Evolutionary conservation across 2,113 vertebrate species (phyloP).

Genomic region (Microcebus ravelobensis): DNA sequence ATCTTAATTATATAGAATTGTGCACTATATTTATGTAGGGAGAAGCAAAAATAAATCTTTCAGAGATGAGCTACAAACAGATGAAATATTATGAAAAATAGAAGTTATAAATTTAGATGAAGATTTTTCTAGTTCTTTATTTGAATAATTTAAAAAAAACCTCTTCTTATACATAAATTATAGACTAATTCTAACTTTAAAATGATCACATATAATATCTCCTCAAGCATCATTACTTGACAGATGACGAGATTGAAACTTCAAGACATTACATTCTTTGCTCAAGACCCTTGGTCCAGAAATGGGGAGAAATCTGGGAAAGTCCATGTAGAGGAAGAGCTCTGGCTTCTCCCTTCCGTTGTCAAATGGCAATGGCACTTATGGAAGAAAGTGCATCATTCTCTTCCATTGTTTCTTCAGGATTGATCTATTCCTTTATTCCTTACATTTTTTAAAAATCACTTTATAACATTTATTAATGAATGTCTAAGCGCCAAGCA

Average conservation of each 20-base stretch:
- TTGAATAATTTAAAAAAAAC: no score
- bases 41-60: background rate
- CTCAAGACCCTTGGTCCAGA: no score
- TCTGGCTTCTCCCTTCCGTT: background rate
- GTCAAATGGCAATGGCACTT: background rate
- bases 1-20: background rate
- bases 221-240: background rate
- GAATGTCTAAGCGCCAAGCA: background rate
- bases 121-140: background rate
- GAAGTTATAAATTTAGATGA: conserved; percentile 1
- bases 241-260: background rate
- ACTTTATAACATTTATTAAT: background rate
- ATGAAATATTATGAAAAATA: background rate
- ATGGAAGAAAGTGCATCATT: background rate
- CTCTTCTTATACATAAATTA: conserved; percentile 8
- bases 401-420: background rate
- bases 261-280: background rate
- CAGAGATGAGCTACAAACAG: background rate
- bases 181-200: background rate
- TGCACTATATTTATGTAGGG: background rate
- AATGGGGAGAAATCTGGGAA: background rate
- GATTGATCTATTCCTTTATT: background rate
- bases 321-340: background rate
- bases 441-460: background rate
- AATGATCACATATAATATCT: background rate